Conservation (phyloP, 1,140 invertebrate genomes). For the Lepidurus apus region DNA sequence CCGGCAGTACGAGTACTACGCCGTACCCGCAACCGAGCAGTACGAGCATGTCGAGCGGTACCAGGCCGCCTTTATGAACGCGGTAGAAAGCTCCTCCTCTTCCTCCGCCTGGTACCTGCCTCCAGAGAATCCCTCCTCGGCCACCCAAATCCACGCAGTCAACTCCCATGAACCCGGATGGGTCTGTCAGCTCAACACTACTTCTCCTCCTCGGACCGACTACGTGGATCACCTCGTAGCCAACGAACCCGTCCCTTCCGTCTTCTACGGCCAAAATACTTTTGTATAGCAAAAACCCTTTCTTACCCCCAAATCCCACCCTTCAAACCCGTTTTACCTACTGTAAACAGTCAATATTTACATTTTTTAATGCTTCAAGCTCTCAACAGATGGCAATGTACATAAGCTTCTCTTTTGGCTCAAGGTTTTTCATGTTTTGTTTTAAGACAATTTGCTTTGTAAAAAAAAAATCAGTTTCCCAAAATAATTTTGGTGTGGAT, state of each 20-base stretch:
- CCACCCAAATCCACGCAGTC: neutral
- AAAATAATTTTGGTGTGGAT: too few relatives aligned
- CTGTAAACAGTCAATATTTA: neutral
- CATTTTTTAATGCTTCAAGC: too few relatives aligned
- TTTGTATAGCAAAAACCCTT: neutral
- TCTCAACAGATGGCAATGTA: too few relatives aligned
- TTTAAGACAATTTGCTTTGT: too few relatives aligned
- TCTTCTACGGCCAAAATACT: neutral
- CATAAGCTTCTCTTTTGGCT: too few relatives aligned
- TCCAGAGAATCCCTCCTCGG: neutral
- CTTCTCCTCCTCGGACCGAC: neutral
- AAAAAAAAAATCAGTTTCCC: too few relatives aligned
- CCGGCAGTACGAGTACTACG: neutral
- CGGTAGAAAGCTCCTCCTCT: neutral
- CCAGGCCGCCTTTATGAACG: neutral
- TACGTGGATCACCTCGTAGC: neutral
- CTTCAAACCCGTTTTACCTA: neutral
- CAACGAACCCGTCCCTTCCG: neutral
- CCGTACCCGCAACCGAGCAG: neutral
- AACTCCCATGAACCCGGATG: neutral
- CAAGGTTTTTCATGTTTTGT: too few relatives aligned
- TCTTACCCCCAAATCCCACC: neutral
- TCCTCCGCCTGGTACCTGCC: neutral
- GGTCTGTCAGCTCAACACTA: neutral
- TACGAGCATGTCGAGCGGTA: slow-evolving; percentile 17